A percentile compares a stretch with the other conserved stretches of the same genome.
Conservation (phyloP, 2,888 invertebrate species). For the Capitulum mitella region DNA sequence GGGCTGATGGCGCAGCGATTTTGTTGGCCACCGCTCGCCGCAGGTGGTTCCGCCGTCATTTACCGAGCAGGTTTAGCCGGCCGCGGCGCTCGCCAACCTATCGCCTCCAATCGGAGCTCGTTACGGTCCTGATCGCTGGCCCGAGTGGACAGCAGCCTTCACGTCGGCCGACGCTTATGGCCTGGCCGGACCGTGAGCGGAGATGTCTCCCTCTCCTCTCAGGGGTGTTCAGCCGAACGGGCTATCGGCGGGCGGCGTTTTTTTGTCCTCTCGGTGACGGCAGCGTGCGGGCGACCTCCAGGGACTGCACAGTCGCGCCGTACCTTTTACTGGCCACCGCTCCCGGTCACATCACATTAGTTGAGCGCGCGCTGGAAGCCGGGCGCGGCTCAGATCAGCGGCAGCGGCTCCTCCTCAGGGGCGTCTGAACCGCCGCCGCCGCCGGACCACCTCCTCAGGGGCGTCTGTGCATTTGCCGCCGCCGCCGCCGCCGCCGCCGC, state of each 20-base stretch:
- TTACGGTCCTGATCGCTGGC: neutral
- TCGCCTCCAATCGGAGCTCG: neutral
- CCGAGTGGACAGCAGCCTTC: neutral
- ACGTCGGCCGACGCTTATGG: neutral
- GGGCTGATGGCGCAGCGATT: too few relatives aligned
- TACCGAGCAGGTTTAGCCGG: too few relatives aligned
- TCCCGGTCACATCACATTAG: neutral
- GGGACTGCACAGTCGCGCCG: neutral
- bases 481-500: neutral
- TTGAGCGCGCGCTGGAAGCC: neutral
- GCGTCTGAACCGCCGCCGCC: too few relatives aligned
- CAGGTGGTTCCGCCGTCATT: too few relatives aligned
- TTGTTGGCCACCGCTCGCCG: too few relatives aligned
- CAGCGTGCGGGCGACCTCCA: neutral
- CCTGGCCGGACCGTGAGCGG: neutral
- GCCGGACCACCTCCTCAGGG: too few relatives aligned
- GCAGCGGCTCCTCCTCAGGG: too few relatives aligned
- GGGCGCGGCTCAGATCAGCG: too few relatives aligned
- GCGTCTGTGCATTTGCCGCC: too few relatives aligned
- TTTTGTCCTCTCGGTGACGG: neutral
- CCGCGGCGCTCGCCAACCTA: too few relatives aligned
- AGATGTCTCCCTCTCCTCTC: too few relatives aligned
- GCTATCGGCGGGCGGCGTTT: neutral
- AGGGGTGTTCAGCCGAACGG: too few relatives aligned
- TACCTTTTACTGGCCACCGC: neutral